Evolutionary conservation across 2,113 vertebrate genomes (phyloP).

Genomic region (Rhea americana): DNA sequence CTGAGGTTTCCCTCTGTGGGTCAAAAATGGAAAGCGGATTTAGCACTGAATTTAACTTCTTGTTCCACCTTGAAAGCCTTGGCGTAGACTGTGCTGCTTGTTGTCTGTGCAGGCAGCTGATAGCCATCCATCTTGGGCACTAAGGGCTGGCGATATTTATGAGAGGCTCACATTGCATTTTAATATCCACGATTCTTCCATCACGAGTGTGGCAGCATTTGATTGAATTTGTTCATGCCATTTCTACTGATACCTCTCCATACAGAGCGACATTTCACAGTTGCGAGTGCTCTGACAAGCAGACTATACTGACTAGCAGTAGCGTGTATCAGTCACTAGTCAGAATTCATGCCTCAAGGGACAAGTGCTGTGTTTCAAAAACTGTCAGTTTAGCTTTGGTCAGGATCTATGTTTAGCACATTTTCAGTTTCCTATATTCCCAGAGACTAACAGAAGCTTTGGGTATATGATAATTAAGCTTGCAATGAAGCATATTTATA

Average conservation of each 20-base stretch:
- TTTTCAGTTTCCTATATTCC: constrained; percentile 6
- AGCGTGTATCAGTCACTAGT: neutral
- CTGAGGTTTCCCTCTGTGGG: neutral
- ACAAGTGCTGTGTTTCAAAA: neutral
- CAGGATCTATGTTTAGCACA: constrained; percentile 21
- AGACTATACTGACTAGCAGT: neutral
- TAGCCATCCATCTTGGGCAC: neutral
- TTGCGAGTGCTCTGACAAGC: neutral
- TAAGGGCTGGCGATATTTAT: neutral
- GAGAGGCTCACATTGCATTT: neutral
- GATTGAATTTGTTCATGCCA: neutral
- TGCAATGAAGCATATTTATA: constrained; percentile 9
- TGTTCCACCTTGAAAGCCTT: neutral
- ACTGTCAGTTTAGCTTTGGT: neutral
- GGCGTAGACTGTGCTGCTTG: neutral
- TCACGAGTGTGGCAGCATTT: neutral
- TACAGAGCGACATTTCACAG: neutral
- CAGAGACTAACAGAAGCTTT: constrained; percentile 28
- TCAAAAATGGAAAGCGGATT: neutral
- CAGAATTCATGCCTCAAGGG: constrained; percentile 20
- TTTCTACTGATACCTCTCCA: neutral
- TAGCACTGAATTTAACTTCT: neutral
- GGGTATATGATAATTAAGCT: constrained; percentile 11
- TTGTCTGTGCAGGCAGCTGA: neutral
- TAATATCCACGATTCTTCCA: neutral